Base-by-base conservation (phyloP, 2,888 invertebrate species). In the Drosophila heteroneura region DNA sequence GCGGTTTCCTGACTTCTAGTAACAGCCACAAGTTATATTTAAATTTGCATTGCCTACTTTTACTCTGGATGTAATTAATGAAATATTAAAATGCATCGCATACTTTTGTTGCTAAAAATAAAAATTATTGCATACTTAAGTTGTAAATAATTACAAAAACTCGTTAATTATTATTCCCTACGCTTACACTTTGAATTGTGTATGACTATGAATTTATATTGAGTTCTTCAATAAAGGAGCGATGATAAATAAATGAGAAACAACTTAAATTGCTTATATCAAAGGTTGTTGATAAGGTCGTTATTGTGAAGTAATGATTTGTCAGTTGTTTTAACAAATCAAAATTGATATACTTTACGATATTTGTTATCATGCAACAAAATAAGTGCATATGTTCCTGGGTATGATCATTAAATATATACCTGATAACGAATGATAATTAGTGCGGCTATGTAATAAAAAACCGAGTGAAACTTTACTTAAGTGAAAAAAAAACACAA, bases 371-470 rank as follows among this genome's bases (percentile, higher is more conserved):
- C 37, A 77, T n/a, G 54, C 5, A 14, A 22, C 32, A 19, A 64
- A 63, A 47, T 52, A 35, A 33, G 9, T 12, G 59, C 41, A 56
- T 22, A 49, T 63, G 56, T 62, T 59, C 39, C 12, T 22, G 12
- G 33, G 14, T 37, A 33, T 19, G 14, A 52, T 70, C 49, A 39
- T 28, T 26, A n/a, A 49, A 37, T 62, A 51, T 59, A 37, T 30
- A 9, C 19, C 19, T 26, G 77, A 77, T 77, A 77, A 81, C 56
- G 52, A 47, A 57, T 61, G 52, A 81, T 76, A 64, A 76, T 76
- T 76, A 60, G 33, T 30, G 32, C 22, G 37, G 14, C 52, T 64
- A 58, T 49, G 61, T 61, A 63, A 51, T 70, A 41, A 49, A 63
- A 62, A 63, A 26, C 12, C 7, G 14, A 28, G 32, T 22, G 10